phyloP scores from a whole-genome alignment of 2,113 vertebrate genomes.

The Aegypius monachus region DNA sequence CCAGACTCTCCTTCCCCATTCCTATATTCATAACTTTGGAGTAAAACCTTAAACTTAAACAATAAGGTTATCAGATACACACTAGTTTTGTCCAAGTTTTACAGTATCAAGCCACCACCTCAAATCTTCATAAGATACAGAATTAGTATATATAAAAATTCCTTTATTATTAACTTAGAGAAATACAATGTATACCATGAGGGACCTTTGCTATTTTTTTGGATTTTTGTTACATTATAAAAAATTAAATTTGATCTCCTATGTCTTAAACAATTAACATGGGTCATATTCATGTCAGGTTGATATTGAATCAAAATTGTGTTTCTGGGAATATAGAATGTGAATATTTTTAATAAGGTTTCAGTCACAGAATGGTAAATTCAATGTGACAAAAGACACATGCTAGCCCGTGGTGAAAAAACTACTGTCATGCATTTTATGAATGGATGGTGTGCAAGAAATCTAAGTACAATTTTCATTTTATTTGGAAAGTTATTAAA shows the following conservation, averaged over 20 bases:
- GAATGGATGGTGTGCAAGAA: not conserved
- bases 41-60: not conserved
- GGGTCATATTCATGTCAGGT: not conserved
- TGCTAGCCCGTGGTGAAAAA: not conserved
- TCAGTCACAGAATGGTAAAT: not conserved
- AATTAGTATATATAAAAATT: not conserved
- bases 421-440: not conserved
- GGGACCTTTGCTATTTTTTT: not conserved
- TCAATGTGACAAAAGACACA: conserved; percentile 1
- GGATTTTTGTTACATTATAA: not conserved
- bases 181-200: not conserved
- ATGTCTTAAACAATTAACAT: not conserved
- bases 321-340: not conserved
- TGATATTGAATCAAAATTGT: not conserved
- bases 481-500: not conserved
- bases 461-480: not conserved
- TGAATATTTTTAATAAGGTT: not conserved
- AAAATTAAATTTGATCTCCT: not conserved
- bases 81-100: not conserved
- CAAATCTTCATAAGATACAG: not conserved
- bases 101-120: not conserved
- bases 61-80: not conserved
- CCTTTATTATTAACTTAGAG: not conserved
- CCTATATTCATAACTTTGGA: not conserved
- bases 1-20: not conserved